Percentiles rank a stretch among this genome's conserved stretches.
phyloP scores from a whole-genome alignment of 2,113 vertebrate genomes.

The Phoxinus phoxinus region DNA sequence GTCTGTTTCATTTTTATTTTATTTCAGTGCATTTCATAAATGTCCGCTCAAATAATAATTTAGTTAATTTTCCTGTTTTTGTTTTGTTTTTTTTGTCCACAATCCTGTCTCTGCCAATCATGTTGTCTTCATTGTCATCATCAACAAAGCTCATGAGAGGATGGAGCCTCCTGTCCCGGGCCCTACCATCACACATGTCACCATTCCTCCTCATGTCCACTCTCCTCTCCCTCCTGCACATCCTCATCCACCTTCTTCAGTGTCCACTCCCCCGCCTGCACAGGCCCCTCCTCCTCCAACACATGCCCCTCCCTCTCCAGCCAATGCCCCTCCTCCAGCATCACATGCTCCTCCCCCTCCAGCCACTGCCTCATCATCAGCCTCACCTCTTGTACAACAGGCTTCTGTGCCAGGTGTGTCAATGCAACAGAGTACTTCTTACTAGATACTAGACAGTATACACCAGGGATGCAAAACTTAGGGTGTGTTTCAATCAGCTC shows the following conservation, averaged over 20 bases:
- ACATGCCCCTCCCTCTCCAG: neutral
- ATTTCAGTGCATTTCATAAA: neutral
- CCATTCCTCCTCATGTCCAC: neutral
- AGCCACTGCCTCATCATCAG: slow-evolving; percentile 24
- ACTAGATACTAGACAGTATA: too few species aligned
- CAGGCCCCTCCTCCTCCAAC: slow-evolving; percentile 12
- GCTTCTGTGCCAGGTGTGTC: slow-evolving; percentile 77
- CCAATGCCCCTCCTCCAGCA: neutral
- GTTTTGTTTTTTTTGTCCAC: neutral
- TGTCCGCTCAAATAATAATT: neutral
- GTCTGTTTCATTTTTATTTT: neutral
- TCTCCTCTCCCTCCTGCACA: slow-evolving; percentile 11
- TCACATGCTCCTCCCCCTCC: slow-evolving; percentile 31
- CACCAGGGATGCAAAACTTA: too few species aligned
- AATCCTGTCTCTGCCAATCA: neutral
- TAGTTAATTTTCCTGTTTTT: neutral
- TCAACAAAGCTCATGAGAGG: slow-evolving; percentile 19
- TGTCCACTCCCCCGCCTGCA: slow-evolving; percentile 33
- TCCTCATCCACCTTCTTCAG: neutral
- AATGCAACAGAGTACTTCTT: neutral
- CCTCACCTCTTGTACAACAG: slow-evolving; percentile 45
- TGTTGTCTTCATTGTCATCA: neutral
- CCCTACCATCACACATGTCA: neutral
- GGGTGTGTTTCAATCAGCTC: too few species aligned
- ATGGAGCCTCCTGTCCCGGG: neutral